phyloP scores from a whole-genome alignment of 2,888 invertebrate species.

The Homarus gammarus region DNA sequence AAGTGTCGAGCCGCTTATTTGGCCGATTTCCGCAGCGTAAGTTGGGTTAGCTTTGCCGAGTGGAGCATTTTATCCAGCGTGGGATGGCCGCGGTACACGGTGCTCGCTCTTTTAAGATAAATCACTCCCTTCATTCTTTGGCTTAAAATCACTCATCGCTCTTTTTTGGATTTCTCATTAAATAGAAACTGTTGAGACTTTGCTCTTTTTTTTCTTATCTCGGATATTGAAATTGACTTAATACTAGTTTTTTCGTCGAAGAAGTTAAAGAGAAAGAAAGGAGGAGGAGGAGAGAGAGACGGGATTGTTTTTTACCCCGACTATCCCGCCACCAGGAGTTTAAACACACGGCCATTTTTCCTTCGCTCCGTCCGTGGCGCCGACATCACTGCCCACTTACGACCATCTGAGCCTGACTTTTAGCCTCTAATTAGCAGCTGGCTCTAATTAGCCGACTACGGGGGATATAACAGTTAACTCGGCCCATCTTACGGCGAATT shows the following conservation, averaged over 20 bases:
- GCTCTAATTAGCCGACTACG: constrained; percentile 46
- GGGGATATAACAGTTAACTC: constrained; percentile 53
- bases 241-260: neutral
- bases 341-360: constrained; percentile 54
- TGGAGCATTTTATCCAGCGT: neutral
- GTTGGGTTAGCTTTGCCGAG: constrained; percentile 37
- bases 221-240: constrained; percentile 12
- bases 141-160: constrained; percentile 26
- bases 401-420: constrained; percentile 54
- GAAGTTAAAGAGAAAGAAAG: constrained; percentile 15
- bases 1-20: constrained; percentile 32
- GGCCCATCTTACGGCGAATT: constrained; percentile 16
- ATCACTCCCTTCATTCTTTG: constrained; percentile 26
- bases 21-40: constrained; percentile 16
- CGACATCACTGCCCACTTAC: constrained; percentile 56
- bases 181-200: constrained; percentile 28
- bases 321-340: constrained; percentile 11
- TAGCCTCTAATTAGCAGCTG: constrained; percentile 53
- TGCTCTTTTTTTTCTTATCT: neutral
- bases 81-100: neutral
- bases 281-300: constrained; percentile 9
- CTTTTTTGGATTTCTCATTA: constrained; percentile 34
- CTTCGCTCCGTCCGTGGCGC: constrained; percentile 34
- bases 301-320: constrained; percentile 11
- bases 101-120: constrained; percentile 1